A percentile compares a stretch with the other conserved stretches of the same genome.
These are phyloP conservation scores for Nycticorax nycticorax DNA, from an alignment of 2,113 vertebrate genomes.

Conservation along the genomic window DNA sequence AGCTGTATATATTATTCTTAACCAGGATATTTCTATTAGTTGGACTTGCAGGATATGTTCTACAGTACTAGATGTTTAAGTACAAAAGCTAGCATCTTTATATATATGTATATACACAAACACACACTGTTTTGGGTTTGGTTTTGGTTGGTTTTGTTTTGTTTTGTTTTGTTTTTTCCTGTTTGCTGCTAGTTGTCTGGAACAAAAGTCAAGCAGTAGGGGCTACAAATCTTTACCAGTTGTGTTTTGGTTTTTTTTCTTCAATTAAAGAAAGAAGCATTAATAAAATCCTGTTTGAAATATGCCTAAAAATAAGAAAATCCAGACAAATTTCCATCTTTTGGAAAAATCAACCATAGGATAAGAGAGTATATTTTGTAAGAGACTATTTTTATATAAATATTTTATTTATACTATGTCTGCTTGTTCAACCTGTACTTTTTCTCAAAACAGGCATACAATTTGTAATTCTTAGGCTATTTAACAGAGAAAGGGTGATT, in stretches of 20 bases:
- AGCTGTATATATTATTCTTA: slow-evolving; percentile 75
- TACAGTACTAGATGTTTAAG: slow-evolving; percentile 61
- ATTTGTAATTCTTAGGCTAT: slow-evolving; percentile 68
- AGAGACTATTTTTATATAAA: slow-evolving; percentile 99
- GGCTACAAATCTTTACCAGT: slow-evolving; percentile 69
- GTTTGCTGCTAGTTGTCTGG: slow-evolving; percentile 93
- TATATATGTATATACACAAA: slow-evolving; percentile 61
- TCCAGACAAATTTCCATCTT: slow-evolving; percentile 79
- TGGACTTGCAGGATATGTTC: slow-evolving; percentile 65
- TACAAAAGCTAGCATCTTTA: slow-evolving; percentile 72
- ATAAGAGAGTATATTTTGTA: slow-evolving; percentile 94
- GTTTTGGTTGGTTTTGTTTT: neutral
- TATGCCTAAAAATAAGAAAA: slow-evolving; percentile 65
- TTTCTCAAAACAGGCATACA: slow-evolving; percentile 68
- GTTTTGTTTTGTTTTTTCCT: slow-evolving; percentile 58
- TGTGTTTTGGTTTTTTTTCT: neutral
- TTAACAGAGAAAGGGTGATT: slow-evolving; percentile 55
- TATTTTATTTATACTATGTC: slow-evolving; percentile 91
- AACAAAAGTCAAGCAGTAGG: slow-evolving; percentile 75
- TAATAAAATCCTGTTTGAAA: slow-evolving; percentile 67
- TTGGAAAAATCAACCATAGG: slow-evolving; percentile 83
- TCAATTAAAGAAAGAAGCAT: slow-evolving; percentile 51
- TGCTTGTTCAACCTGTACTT: slow-evolving; percentile 76
- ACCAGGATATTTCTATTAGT: slow-evolving; percentile 71
- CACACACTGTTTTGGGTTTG: neutral